Evolutionary conservation across 2,888 invertebrate species (phyloP), one percentile per base, ranked within the genome.

Genomic region (Lamellibrachia columna): DNA sequence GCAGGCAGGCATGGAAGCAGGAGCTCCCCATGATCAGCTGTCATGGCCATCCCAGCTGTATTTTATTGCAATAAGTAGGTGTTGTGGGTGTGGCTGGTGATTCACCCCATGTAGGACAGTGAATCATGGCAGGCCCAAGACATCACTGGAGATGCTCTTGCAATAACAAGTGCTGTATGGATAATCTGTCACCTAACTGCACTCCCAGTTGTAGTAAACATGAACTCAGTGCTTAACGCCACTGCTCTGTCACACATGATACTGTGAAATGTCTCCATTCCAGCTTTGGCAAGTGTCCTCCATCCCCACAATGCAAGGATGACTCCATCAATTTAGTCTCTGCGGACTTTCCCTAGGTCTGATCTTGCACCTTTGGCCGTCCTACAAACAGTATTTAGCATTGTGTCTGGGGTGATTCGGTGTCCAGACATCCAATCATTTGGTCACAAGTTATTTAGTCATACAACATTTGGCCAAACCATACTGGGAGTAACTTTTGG

Each of bases 1-100:
- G 75, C 75, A 15, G 75, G 22, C 6, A n/a, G n/a, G n/a, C 15
- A 15, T 22, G 75, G 22, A 75, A 15, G 15, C 75, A 3, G 75
- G n/a, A 75, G 75, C 75, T 6, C 75, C 75, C 11, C 75, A 75
- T 15, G 75, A 22, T 75, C 15, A 75, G 75, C 75, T 75, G 75
- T 15, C 3, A 15, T 75, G 15, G 75, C 75, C 75, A 75, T 75
- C 75, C 22, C 75, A 75, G 75, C 75, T 15, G 75, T 75, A 22
- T 75, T 75, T 75, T 75, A 75, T 75, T 75, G 75, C 75, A 75
- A 75, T 75, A 75, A 75, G n/a, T n/a, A n/a, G n/a, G 22, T 75
- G 75, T 22, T 15, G 3, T 75, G 75, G 75, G 11, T 22, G 75
- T 11, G 22, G 15, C 2, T 11, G 15, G 75, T 22, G 11, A 75